Conservation (phyloP, 1,140 invertebrate species). For the Dendrolimus punctatus region DNA sequence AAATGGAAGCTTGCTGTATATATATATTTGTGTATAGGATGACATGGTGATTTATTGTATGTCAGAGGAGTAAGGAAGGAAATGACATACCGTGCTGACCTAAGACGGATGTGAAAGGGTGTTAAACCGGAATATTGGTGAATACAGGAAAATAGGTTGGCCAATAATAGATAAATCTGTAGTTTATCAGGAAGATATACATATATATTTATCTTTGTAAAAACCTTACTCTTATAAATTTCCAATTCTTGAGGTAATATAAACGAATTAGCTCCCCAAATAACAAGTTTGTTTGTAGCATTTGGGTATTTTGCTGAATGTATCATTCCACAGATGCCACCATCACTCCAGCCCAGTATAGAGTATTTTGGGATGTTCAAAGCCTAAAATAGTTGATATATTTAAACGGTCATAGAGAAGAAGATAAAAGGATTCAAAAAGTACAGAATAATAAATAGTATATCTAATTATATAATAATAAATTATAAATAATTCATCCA, state of each 20-base stretch:
- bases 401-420: too few relatives aligned
- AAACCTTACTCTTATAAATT: slow-evolving; percentile 73
- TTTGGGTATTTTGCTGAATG: slow-evolving; percentile 80
- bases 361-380: slow-evolving; percentile 82
- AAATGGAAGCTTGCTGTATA: too few relatives aligned
- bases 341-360: slow-evolving; percentile 91
- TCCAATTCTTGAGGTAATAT: slow-evolving; percentile 79
- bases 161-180: neutral
- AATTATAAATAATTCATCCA: too few relatives aligned
- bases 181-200: neutral
- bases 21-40: too few relatives aligned
- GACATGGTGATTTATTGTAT: too few relatives aligned
- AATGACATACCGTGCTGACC: too few relatives aligned
- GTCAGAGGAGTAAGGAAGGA: too few relatives aligned
- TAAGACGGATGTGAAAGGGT: too few relatives aligned
- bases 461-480: too few relatives aligned
- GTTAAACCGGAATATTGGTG: too few relatives aligned
- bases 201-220: neutral
- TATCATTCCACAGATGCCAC: slow-evolving; percentile 85
- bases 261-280: slow-evolving; percentile 86
- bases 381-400: slow-evolving; percentile 35
- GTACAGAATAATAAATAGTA: too few relatives aligned
- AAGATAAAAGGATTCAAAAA: too few relatives aligned
- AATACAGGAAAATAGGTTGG: slow-evolving; percentile 6
- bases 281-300: slow-evolving; percentile 80